phyloP scores from a whole-genome alignment of 2,888 invertebrate species.

The Drosophila ezoana region DNA sequence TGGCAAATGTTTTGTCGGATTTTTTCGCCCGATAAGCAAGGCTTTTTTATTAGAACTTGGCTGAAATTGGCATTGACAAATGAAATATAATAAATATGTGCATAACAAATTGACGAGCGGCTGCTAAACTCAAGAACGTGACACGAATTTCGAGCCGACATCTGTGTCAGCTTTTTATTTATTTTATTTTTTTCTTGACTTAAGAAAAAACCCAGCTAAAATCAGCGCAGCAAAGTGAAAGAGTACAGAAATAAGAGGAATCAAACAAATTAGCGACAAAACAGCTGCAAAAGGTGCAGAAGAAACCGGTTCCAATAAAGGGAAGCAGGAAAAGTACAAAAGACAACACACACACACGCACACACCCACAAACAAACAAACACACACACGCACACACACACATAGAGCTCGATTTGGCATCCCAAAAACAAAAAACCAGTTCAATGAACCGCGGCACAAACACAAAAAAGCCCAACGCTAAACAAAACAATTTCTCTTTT shows the following conservation, averaged over 20 bases:
- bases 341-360: conserved; percentile 10
- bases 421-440: conserved; percentile 54
- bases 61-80: conserved; percentile 17
- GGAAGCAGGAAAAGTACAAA: conserved; percentile 28
- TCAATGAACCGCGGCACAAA: conserved; percentile 59
- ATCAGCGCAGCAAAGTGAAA: conserved; percentile 18
- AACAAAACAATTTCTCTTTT: conserved; percentile 5
- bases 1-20: neutral
- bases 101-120: conserved; percentile 45
- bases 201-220: conserved; percentile 19
- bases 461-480: conserved; percentile 1
- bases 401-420: conserved; percentile 28
- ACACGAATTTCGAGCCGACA: conserved; percentile 21
- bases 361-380: conserved; percentile 11
- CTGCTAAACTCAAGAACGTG: conserved; percentile 51
- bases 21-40: conserved; percentile 3
- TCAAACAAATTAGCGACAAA: conserved; percentile 32
- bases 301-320: conserved; percentile 57
- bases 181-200: neutral
- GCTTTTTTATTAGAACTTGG: conserved; percentile 6
- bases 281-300: conserved; percentile 4
- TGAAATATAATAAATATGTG: conserved; percentile 33
- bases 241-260: conserved; percentile 4
- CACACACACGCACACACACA: neutral
- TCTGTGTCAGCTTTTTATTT: conserved; percentile 44